Evolutionary conservation across 2,797 vertebrate genomes (phyloP).

Genomic region (Gadopsis bispinosus): DNA sequence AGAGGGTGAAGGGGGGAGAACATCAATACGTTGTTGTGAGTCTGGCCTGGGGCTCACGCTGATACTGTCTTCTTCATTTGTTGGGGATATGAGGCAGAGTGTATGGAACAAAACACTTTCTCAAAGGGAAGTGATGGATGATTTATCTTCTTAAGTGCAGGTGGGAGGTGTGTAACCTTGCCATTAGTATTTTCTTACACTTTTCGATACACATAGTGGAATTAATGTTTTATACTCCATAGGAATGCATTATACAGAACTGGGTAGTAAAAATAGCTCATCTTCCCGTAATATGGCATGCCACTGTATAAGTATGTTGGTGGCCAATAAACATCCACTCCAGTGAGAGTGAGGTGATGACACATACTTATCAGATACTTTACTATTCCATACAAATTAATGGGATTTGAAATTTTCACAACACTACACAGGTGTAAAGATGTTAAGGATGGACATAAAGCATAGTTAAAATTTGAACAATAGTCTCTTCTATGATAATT

Average conservation of each 20-base stretch:
- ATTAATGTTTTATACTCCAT: conserved; percentile 62
- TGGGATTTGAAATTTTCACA: not conserved
- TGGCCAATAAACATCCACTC: conserved; percentile 29
- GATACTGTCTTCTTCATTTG: conserved; percentile 84
- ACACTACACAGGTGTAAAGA: not conserved
- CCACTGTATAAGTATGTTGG: conserved; percentile 45
- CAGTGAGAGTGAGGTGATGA: conserved; percentile 17
- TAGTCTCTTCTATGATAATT: not conserved
- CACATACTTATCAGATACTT: conserved; percentile 16
- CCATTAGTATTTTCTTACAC: conserved; percentile 73
- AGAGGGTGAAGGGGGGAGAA: conserved; percentile 85
- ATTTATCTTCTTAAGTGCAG: conserved; percentile 72
- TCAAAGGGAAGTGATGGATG: conserved; percentile 73
- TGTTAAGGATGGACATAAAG: not conserved
- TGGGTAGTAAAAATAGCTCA: conserved; percentile 66
- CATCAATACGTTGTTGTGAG: conserved; percentile 89
- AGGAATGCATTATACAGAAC: conserved; percentile 63
- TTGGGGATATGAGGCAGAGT: conserved; percentile 68
- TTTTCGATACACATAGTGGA: conserved; percentile 53
- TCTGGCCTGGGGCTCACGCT: conserved; percentile 79
- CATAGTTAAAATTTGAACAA: not conserved
- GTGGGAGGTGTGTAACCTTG: conserved; percentile 70
- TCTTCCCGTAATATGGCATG: conserved; percentile 50
- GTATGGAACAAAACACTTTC: conserved; percentile 73
- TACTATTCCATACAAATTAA: not conserved